A percentile compares a stretch with the other conserved stretches of the same genome.
Conservation (phyloP, 1,140 invertebrate species). For the Chironomus tepperi region DNA sequence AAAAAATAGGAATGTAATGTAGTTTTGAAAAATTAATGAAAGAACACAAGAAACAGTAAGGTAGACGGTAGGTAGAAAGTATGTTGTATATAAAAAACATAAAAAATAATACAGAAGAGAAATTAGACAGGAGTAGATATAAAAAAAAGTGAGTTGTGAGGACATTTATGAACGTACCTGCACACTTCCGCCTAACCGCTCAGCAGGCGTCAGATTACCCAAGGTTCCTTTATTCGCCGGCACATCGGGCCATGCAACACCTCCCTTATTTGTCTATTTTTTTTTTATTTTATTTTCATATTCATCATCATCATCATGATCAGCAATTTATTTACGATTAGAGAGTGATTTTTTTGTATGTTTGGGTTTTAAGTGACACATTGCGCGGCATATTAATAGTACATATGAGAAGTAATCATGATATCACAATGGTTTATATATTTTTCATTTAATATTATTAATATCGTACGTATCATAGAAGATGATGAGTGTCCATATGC, state of each 20-base stretch:
- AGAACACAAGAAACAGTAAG: background rate
- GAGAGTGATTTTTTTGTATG: too few relatives aligned
- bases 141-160: conserved; percentile 28
- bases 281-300: too few relatives aligned
- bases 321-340: background rate
- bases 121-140: conserved; percentile 24
- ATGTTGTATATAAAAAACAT: conserved; percentile 26
- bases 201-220: conserved; percentile 78
- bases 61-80: conserved; percentile 25
- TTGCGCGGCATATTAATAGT: too few relatives aligned
- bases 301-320: background rate
- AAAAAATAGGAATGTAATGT: conserved; percentile 28
- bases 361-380: too few relatives aligned
- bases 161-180: conserved; percentile 57
- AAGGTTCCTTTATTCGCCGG: conserved; percentile 44
- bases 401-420: conserved; percentile 4
- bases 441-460: too few relatives aligned
- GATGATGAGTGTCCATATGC: too few relatives aligned
- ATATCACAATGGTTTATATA: background rate
- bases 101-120: conserved; percentile 25
- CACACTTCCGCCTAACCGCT: conserved; percentile 80
- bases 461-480: too few relatives aligned
- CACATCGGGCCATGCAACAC: conserved; percentile 46
- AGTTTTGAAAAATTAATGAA: conserved; percentile 27
- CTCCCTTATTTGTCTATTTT: conserved; percentile 38